Conservation (phyloP, 2,888 invertebrate species). For the Pseudanteris insignis region DNA sequence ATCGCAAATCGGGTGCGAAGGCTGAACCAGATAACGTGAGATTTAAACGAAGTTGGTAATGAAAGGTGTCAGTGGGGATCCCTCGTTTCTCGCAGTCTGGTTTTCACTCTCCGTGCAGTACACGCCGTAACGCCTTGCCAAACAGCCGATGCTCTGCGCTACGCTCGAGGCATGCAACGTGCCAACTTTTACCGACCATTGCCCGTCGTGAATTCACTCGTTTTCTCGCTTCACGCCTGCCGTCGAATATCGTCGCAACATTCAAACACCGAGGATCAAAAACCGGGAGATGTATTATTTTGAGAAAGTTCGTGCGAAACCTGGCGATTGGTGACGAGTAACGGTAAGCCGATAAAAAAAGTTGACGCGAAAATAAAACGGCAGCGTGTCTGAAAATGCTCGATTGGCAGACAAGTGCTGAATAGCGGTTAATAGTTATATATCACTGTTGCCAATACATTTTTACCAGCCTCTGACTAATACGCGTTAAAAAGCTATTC, state of each 20-base stretch:
- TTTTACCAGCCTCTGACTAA: no score
- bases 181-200: constrained; percentile 26
- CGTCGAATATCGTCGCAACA: constrained; percentile 4
- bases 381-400: no score
- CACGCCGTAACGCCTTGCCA: constrained; percentile 48
- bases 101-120: constrained; percentile 58
- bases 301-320: constrained; percentile 40
- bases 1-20: no score
- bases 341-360: constrained; percentile 30
- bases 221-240: constrained; percentile 6
- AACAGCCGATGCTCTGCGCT: constrained; percentile 50
- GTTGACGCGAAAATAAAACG: no score
- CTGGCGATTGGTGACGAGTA: constrained; percentile 45
- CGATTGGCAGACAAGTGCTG: no score
- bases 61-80: constrained; percentile 52
- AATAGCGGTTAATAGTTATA: no score
- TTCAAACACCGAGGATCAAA: background rate
- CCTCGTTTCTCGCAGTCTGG: constrained; percentile 45
- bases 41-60: constrained; percentile 53
- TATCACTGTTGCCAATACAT: no score
- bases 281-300: constrained; percentile 28
- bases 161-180: constrained; percentile 36
- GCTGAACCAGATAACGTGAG: constrained; percentile 32
- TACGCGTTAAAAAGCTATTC: no score
- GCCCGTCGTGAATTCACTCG: background rate